A percentile compares a stretch with the other conserved stretches of the same genome.
These are phyloP conservation scores for Dromaius novaehollandiae DNA, from an alignment of 2,113 vertebrate genomes.

Conservation along the genomic window DNA sequence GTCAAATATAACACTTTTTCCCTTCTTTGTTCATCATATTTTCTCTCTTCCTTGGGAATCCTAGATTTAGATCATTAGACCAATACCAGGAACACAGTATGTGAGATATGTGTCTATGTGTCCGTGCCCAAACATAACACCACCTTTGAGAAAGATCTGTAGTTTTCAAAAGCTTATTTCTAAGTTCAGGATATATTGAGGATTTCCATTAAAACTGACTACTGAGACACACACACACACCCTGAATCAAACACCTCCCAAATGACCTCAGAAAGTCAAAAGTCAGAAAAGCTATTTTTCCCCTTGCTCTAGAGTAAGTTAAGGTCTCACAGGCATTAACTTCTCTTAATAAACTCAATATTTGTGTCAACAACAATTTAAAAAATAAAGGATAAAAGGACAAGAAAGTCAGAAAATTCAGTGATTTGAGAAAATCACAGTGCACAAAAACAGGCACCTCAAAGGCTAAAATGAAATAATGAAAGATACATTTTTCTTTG, in stretches of 20 bases:
- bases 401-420: not conserved
- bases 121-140: not conserved
- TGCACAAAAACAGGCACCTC: not conserved
- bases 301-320: not conserved
- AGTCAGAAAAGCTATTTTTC: not conserved
- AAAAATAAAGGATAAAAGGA: not conserved
- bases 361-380: not conserved
- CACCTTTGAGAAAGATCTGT: not conserved
- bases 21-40: not conserved
- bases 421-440: not conserved
- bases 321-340: not conserved
- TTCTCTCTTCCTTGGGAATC: not conserved
- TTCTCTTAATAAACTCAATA: not conserved
- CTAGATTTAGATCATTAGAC: not conserved
- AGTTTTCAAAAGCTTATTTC: not conserved
- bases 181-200: not conserved
- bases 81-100: not conserved
- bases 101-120: not conserved
- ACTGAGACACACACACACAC: not conserved
- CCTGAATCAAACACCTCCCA: not conserved
- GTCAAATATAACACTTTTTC: not conserved
- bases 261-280: not conserved
- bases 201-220: not conserved
- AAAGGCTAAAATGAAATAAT: not conserved
- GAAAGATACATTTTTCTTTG: not conserved